Base-by-base conservation (phyloP, 2,888 invertebrate genomes). In the Cylloceria caligata region DNA sequence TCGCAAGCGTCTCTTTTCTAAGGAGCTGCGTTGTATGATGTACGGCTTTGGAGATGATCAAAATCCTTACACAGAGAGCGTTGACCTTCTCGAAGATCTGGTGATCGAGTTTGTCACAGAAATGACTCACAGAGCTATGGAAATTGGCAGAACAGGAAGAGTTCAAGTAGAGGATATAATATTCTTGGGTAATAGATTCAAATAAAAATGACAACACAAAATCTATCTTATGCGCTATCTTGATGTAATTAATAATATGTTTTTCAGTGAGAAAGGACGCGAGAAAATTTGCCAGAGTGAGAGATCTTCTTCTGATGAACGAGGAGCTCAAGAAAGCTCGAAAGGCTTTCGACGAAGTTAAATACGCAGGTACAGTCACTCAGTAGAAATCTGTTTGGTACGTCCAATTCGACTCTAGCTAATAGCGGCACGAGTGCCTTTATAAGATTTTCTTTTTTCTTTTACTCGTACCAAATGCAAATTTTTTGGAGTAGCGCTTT, bases 11-110 rank as follows among this genome's bases (percentile, higher is more conserved):
- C 92, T 98, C 1, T 98, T 98, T 87, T 98, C 98, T 79, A 98
- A 98, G 93, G 98, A 98, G 93, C 93, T 99, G 52, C 95, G 98
- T 36, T 98, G 98, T 88, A 99, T 99, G 99, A 99, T 99, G 98
- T 99, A 98, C 93, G 99, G 99, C 0, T 99, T 99, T 94, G 99
- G 99, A 3, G 99, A 99, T 93, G 99, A 99, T 92, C 98, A 98
- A 92, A 99, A 99, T 93, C 99, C 99, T 0, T 99, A 98, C 90
- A 99, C 99, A 0, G 99, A 99, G 93, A 99, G 99, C 91, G 99
- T 99, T 0, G 99, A 99, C 92, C 95, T 99, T 62, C 94, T 99
- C 65, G 99, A 99, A 93, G 99, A 99, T 93, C 94, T 99, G 62
- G 99, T 99, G 0, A 98, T 99, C 86, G 99, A 99, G 93, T 99